Conservation (phyloP, 2,888 invertebrate genomes). For the Trachelus iudaicus region DNA sequence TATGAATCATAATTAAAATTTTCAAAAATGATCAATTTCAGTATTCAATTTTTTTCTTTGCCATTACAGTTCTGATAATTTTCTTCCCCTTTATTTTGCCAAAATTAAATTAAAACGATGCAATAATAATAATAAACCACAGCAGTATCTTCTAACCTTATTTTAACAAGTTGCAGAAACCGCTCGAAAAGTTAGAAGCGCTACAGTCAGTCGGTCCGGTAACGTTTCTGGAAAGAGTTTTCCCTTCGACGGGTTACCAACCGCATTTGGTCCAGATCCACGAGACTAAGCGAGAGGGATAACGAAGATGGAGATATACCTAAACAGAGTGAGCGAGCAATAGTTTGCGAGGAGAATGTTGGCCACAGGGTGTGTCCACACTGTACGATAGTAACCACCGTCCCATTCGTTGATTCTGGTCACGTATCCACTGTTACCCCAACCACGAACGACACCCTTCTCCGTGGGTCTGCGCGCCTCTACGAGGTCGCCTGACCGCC, state of each 20-base stretch:
- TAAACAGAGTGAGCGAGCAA: not conserved
- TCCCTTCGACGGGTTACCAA: not conserved
- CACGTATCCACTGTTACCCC: constrained; percentile 25
- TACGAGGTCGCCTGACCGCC: not conserved
- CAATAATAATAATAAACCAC: not conserved
- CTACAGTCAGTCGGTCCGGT: not conserved
- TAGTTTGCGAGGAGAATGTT: not conserved
- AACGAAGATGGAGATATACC: not conserved
- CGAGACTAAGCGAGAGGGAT: no score
- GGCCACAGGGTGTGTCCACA: constrained; percentile 3
- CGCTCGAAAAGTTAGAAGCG: not conserved
- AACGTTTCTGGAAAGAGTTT: not conserved
- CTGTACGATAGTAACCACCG: not conserved
- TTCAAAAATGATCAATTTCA: not conserved
- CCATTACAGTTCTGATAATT: not conserved
- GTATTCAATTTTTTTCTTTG: accelerated
- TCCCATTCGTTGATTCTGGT: constrained; percentile 18
- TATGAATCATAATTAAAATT: not conserved
- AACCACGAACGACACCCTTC: constrained; percentile 5
- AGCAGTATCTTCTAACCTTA: not conserved
- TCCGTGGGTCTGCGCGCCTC: not conserved
- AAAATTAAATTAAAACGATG: not conserved
- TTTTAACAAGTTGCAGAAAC: not conserved
- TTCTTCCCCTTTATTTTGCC: not conserved
- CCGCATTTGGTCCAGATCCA: not conserved